Evolutionary conservation across 2,888 invertebrate species (phyloP).

Genomic region (Tetragonula carbonaria): DNA sequence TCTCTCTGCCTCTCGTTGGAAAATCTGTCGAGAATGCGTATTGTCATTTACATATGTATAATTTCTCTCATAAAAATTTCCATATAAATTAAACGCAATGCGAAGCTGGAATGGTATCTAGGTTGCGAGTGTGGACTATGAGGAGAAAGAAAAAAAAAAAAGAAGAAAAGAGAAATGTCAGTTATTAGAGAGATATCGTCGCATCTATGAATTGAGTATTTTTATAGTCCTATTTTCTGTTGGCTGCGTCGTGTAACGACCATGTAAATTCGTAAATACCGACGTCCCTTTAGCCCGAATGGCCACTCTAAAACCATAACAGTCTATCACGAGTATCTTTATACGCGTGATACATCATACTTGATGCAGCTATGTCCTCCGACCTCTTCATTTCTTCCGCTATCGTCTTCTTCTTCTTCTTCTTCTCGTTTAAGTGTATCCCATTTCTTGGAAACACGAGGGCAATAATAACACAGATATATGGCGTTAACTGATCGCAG

Average conservation of each 20-base stretch:
- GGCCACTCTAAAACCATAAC: slow-evolving; percentile 38
- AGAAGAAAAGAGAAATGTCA: no score
- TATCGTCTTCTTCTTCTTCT: background rate
- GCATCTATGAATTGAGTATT: background rate
- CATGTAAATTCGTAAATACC: slow-evolving; percentile 46
- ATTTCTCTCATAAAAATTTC: background rate
- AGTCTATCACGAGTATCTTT: slow-evolving; percentile 41
- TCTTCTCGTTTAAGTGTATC: background rate
- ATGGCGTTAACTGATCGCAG: slow-evolving; percentile 19
- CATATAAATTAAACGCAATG: background rate
- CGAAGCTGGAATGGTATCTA: no score
- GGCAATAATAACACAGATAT: slow-evolving; percentile 21
- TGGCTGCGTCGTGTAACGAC: slow-evolving; percentile 12
- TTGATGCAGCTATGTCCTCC: slow-evolving; percentile 27
- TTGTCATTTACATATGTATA: no score
- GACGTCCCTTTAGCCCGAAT: slow-evolving; percentile 12
- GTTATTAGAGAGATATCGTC: slow-evolving; percentile 16
- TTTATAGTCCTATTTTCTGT: slow-evolving; percentile 22
- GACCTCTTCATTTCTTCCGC: slow-evolving; percentile 28
- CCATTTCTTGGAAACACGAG: slow-evolving; percentile 6
- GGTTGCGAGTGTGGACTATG: background rate
- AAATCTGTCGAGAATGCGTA: no score
- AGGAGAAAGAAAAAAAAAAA: background rate
- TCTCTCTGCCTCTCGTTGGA: no score
- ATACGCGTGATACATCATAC: slow-evolving; percentile 39